Conservation (phyloP, 2,113 vertebrate species). For the Chionodraco myersi region DNA sequence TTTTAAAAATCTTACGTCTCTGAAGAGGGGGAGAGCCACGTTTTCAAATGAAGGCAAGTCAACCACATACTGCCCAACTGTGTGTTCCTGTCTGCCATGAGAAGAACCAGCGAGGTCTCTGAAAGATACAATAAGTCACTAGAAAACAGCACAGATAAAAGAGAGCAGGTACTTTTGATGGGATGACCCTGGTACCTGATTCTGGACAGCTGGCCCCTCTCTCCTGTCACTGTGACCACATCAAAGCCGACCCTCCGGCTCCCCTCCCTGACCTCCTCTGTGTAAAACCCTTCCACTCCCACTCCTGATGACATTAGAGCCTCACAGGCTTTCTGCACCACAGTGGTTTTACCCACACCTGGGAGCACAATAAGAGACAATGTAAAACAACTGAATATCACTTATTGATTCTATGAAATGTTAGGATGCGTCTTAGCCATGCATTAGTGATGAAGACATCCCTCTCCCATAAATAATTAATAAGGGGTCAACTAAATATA, state of each 20-base stretch:
- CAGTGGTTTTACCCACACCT: conserved; percentile 97
- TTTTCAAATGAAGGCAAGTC: conserved; percentile 91
- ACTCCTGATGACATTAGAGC: conserved; percentile 83
- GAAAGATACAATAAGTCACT: conserved; percentile 30
- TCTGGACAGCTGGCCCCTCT: conserved; percentile 90
- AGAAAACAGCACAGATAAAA: conserved; percentile 38
- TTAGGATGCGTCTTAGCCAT: not conserved
- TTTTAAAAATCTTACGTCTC: conserved; percentile 83
- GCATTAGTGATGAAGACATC: not conserved
- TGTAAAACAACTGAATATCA: not conserved
- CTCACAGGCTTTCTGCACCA: conserved; percentile 91
- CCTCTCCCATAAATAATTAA: not conserved
- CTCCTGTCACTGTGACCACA: conserved; percentile 91
- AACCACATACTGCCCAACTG: conserved; percentile 92
- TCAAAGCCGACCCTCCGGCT: conserved; percentile 94
- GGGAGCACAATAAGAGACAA: conserved; percentile 26
- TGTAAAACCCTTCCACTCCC: conserved; percentile 93
- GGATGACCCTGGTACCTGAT: conserved; percentile 84
- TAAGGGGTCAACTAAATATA: not conserved
- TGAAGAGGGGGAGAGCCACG: conserved; percentile 89
- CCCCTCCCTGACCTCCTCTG: conserved; percentile 91
- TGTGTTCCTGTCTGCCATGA: conserved; percentile 79
- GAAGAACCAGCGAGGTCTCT: conserved; percentile 72
- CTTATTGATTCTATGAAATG: not conserved
- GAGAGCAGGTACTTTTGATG: not conserved